These are phyloP conservation scores for Erebia palarica DNA, from an alignment of 2,888 invertebrate species.

Conservation along the genomic window DNA sequence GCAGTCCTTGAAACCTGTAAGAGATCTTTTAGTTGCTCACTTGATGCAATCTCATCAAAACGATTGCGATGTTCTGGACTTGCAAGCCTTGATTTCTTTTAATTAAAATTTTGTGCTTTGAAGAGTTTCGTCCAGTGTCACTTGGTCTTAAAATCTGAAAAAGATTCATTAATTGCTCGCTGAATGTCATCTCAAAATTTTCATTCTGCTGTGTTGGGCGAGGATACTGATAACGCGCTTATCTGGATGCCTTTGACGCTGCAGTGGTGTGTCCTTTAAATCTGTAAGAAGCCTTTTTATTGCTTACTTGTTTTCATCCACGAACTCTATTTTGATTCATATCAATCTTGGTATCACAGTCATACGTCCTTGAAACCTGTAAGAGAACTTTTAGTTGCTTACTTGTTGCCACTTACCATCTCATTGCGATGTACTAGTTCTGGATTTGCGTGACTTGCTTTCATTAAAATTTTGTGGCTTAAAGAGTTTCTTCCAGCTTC, in stretches of 20 bases:
- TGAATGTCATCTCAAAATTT: neutral
- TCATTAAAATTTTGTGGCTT: neutral
- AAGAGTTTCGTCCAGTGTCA: neutral
- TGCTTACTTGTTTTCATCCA: neutral
- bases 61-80: no score
- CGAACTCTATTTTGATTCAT: no score
- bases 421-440: neutral
- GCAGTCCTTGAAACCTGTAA: no score
- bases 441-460: neutral
- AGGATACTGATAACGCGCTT: no score
- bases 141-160: neutral
- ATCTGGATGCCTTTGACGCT: neutral
- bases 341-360: neutral
- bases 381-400: neutral
- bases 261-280: neutral
- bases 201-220: neutral
- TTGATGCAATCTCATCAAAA: no score
- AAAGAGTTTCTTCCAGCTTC: neutral
- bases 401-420: neutral
- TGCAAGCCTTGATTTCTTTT: no score
- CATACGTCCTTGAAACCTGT: neutral
- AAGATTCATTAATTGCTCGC: neutral
- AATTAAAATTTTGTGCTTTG: no score
- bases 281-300: constrained; percentile 1
- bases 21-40: no score